Evolutionary conservation across 2,888 invertebrate genomes (phyloP), one percentile per base, ranked within the genome.

Genomic region (Agrochola lota): DNA sequence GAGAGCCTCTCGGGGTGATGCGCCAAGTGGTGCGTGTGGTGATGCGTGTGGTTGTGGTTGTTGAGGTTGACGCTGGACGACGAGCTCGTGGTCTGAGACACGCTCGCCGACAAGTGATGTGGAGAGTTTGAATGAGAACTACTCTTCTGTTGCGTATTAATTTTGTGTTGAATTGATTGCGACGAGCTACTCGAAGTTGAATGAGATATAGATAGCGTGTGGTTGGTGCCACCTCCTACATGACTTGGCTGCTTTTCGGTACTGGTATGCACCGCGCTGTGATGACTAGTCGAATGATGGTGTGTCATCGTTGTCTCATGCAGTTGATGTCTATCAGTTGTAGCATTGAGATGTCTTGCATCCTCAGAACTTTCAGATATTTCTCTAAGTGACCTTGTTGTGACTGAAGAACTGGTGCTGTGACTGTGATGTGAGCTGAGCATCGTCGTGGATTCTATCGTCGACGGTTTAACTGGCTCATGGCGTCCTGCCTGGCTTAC

Each of bases 351-450:
- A 91, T 96, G 92, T 91, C 97, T 93, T 52, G 95, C 94, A 87
- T 97, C 97, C 79, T 97, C 97, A 26, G 94, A 90, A 80, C 96
- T 96, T 90, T 97, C 97, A 35, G 97, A 96, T 83, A 97, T 97
- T 91, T 97, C 98, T 89, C 98, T 96, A 62, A 97, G 90, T 62
- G 97, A 97, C 88, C 98, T 97, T 12, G 98, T 97, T 26, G 98
- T 98, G n/a, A 98, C 97, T 30, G 98, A 98, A 80, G 97, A 97
- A 88, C 97, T 98, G 23, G 98, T 97, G 88, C 97, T 98, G 89
- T 98, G 98, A 88, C 97, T 98, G 89, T 98, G 98, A 92, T 98
- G 98, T 23, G 98, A 97, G 93, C 98, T 97, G 90, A 98, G 97
- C 91, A 98, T 97, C 0, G 98, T 98, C 74, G 97, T 97, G 17